Evolutionary conservation across 2,888 invertebrate species (phyloP), one percentile per base, ranked within the genome.

Genomic region (Gibbula magus): DNA sequence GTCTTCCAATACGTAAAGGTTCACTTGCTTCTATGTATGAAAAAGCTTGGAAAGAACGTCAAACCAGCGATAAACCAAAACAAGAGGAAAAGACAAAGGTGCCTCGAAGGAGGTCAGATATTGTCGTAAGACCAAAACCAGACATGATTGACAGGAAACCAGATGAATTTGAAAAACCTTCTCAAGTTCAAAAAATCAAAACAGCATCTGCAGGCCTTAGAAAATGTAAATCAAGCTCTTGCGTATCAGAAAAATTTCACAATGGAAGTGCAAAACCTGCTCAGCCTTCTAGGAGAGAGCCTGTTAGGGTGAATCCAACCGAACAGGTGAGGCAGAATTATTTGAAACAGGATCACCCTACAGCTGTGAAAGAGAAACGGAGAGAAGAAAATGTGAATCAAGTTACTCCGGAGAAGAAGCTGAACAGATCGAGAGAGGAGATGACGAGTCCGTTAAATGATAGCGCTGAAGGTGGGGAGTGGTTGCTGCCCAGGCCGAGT

Each of bases 401-500:
- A 61, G 61, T 61, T 0, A 61, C 61, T 4, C 61, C 61, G 0
- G 61, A 61, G 61, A 61, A 61, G 29, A 25, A 25, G 61, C 29
- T 61, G 10, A 61, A 61, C 25, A 61, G 22, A 16, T 61, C 61
- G 0, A n/a, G 16, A 16, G 29, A 61, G 25, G 61, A 61, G 7
- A 16, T 61, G 29, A 29, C 3, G 25, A 29, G 29, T 13, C 45
- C 45, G 10, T 45, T 45, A 13, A 61, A 61, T 10, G 29, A 61
- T 10, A 29, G 29, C 61, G 25, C 29, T 25, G 25, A 29, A 29
- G 29, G 29, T 16, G 22, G 35, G n/a, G 77, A 66, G 51, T 77
- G 77, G 77, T 20, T n/a, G 51, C 66, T 66, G 10, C 77, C 77
- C 2, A 61, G 77, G 2, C 61, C 66, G 4, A 77, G 77, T 25